These are phyloP conservation scores for Propithecus deckenii DNA, from an alignment of 2,797 vertebrate genomes.

Conservation along the genomic window DNA sequence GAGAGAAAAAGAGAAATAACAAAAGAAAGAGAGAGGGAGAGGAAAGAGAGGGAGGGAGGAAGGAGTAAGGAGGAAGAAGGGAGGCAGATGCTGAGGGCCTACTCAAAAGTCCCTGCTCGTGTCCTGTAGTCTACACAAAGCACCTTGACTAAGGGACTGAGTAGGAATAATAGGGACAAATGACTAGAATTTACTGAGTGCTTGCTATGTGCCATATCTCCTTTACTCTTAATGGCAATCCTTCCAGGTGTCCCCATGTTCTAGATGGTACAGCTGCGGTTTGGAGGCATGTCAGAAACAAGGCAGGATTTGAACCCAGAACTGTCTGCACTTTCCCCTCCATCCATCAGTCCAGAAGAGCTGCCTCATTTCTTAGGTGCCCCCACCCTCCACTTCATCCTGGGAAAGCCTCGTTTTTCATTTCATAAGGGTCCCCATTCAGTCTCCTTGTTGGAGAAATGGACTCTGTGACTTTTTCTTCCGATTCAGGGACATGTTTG, in stretches of 20 bases:
- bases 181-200: background rate
- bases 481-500: background rate
- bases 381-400: background rate
- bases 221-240: rapidly evolving
- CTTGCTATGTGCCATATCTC: rapidly evolving
- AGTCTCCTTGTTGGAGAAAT: background rate
- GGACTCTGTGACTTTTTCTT: background rate
- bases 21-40: background rate
- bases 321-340: background rate
- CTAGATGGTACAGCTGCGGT: background rate
- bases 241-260: background rate
- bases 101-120: background rate
- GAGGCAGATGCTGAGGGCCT: background rate
- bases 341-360: rapidly evolving
- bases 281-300: rapidly evolving
- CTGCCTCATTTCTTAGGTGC: rapidly evolving
- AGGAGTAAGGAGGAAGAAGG: background rate
- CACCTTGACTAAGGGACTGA: no score
- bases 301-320: background rate
- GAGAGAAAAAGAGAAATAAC: background rate
- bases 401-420: background rate
- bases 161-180: background rate
- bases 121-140: background rate
- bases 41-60: background rate
- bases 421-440: no score